These are phyloP conservation scores for Chrysolina americana DNA, from an alignment of 2,888 invertebrate genomes.

Conservation along the genomic window DNA sequence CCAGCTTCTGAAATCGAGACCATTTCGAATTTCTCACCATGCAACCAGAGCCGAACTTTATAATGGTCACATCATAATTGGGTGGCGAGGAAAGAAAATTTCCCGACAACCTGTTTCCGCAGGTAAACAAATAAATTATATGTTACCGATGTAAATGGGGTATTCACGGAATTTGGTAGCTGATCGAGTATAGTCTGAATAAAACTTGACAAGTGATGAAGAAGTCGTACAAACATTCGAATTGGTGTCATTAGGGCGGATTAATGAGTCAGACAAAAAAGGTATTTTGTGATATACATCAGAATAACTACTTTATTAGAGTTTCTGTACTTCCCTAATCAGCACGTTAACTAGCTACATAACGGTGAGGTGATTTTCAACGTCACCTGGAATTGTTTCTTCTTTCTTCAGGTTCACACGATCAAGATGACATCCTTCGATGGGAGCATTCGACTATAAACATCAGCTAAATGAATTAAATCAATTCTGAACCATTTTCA, in stretches of 20 bases:
- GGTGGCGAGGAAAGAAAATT: background rate
- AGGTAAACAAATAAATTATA: constrained; percentile 20
- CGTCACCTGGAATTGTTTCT: no score
- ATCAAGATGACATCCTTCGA: no score
- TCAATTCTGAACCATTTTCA: no score
- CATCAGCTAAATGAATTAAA: no score
- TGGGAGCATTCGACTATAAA: no score
- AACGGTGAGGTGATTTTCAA: no score
- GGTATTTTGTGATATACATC: background rate
- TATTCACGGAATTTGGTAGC: background rate
- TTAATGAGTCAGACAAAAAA: background rate
- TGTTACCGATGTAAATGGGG: constrained; percentile 6
- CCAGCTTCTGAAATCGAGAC: background rate
- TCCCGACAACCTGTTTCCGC: background rate
- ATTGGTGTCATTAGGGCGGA: constrained; percentile 8
- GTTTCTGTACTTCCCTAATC: no score
- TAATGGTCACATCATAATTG: background rate
- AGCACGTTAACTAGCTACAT: no score
- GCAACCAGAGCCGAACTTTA: background rate
- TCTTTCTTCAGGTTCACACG: no score
- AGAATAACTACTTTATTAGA: no score
- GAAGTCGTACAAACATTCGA: constrained; percentile 8
- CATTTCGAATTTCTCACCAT: background rate
- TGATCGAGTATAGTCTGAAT: background rate
- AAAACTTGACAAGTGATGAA: background rate